A percentile compares a stretch with the other conserved stretches of the same genome.
Conservation (phyloP, 2,113 vertebrate species). For the Pelvicachromis taeniatus region DNA sequence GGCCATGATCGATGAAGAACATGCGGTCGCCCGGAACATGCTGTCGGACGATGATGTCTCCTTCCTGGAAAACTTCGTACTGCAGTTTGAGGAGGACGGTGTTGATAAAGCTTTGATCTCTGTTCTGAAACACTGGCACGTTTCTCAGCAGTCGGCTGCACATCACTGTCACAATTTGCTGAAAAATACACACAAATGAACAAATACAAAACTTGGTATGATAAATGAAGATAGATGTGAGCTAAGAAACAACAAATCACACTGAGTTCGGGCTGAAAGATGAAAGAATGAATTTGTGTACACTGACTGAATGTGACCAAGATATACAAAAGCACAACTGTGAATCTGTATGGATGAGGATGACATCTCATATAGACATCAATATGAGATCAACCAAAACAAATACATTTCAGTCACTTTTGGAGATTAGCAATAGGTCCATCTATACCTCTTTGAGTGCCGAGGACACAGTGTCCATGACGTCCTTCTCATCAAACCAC, state of each 20-base stretch:
- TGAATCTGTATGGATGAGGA: not conserved
- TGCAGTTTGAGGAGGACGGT: constrained; percentile 43
- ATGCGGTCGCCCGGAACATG: constrained; percentile 58
- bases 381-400: not conserved
- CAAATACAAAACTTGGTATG: not conserved
- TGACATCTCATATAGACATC: not conserved
- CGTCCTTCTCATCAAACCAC: constrained; percentile 68
- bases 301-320: not conserved
- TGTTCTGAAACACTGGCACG: constrained; percentile 62
- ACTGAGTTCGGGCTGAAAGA: not conserved
- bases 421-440: not conserved
- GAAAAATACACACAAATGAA: not conserved
- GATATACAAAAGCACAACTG: not conserved
- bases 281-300: not conserved
- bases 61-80: constrained; percentile 59
- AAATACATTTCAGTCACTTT: not conserved
- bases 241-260: not conserved
- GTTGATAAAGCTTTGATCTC: constrained; percentile 62
- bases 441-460: constrained; percentile 59
- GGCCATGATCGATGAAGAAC: constrained; percentile 67
- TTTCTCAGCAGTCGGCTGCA: constrained; percentile 58
- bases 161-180: constrained; percentile 60
- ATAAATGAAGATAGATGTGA: not conserved
- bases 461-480: constrained; percentile 67
- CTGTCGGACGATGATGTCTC: constrained; percentile 45